These are phyloP conservation scores for Caenorhabditis zanzibari DNA, from an alignment of 2,888 invertebrate species.

Conservation along the genomic window DNA sequence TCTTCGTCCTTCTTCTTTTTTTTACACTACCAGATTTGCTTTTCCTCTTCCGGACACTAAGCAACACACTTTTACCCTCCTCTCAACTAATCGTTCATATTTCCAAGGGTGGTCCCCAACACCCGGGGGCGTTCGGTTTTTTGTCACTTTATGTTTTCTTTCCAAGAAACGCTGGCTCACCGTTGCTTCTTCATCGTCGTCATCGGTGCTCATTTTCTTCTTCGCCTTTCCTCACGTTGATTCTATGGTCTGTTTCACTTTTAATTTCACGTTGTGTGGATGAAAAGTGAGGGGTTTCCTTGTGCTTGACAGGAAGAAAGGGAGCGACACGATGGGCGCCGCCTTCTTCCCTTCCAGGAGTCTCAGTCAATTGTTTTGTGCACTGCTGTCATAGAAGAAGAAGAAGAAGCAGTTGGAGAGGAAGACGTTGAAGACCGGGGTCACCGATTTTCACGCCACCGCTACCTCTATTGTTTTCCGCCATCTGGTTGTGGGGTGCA, in stretches of 20 bases:
- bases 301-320: conserved; percentile 53
- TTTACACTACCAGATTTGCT: conserved; percentile 55
- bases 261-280: conserved; percentile 63
- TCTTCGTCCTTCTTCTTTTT: conserved; percentile 29
- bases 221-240: conserved; percentile 11
- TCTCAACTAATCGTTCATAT: conserved; percentile 52
- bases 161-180: conserved; percentile 12
- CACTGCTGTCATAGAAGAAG: conserved; percentile 48
- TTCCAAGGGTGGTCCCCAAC: background rate
- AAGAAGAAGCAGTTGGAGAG: conserved; percentile 15
- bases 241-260: conserved; percentile 64
- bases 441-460: conserved; percentile 66
- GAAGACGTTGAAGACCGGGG: conserved; percentile 31
- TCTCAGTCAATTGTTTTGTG: conserved; percentile 65
- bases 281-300: conserved; percentile 65
- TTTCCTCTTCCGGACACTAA: conserved; percentile 49
- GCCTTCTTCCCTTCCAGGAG: conserved; percentile 60
- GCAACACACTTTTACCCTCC: conserved; percentile 47
- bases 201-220: background rate
- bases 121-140: conserved; percentile 24
- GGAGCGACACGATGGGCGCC: conserved; percentile 59
- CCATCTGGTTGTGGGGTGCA: conserved; percentile 1
- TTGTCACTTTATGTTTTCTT: conserved; percentile 29
- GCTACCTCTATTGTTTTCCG: conserved; percentile 63
- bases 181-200: background rate